phyloP scores from a whole-genome alignment of 2,797 vertebrate genomes.

The Amblyopsis hoosieri region DNA sequence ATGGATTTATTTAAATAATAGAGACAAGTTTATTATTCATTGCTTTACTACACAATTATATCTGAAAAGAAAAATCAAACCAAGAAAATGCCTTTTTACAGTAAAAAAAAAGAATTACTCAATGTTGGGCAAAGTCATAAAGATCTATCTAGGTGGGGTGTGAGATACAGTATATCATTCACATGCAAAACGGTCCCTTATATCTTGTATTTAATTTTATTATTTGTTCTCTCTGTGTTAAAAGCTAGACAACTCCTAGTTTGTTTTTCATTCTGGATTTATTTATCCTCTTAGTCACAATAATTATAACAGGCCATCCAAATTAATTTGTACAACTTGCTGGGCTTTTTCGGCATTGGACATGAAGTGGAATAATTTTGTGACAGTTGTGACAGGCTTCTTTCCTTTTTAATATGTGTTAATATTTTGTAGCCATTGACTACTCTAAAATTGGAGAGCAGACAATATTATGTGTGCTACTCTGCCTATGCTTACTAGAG shows the following conservation, averaged over 20 bases:
- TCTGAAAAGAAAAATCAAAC: constrained; percentile 76
- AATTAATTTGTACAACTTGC: constrained; percentile 14
- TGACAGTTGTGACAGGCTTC: constrained; percentile 25
- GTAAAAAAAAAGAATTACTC: constrained; percentile 74
- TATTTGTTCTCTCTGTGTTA: constrained; percentile 50
- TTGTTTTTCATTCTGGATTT: constrained; percentile 15
- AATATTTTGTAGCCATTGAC: constrained; percentile 20
- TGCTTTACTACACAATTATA: constrained; percentile 85
- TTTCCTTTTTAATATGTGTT: constrained; percentile 30
- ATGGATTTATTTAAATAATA: constrained; percentile 82
- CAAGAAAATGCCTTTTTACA: constrained; percentile 89
- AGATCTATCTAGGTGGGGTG: constrained; percentile 69
- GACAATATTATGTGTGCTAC: constrained; percentile 36
- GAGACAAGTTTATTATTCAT: constrained; percentile 82
- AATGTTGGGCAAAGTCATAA: constrained; percentile 77
- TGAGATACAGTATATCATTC: constrained; percentile 59
- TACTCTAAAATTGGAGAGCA: constrained; percentile 31
- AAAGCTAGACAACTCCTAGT: constrained; percentile 40
- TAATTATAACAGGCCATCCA: constrained; percentile 3
- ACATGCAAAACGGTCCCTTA: constrained; percentile 46
- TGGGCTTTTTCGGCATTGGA: constrained; percentile 4
- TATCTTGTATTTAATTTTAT: not conserved
- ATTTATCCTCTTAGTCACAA: constrained; percentile 2
- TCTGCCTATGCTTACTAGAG: constrained; percentile 51
- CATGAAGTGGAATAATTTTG: constrained; percentile 11